These are phyloP conservation scores for Zaprionus lineosus DNA, from an alignment of 2,888 invertebrate genomes.

Conservation along the genomic window DNA sequence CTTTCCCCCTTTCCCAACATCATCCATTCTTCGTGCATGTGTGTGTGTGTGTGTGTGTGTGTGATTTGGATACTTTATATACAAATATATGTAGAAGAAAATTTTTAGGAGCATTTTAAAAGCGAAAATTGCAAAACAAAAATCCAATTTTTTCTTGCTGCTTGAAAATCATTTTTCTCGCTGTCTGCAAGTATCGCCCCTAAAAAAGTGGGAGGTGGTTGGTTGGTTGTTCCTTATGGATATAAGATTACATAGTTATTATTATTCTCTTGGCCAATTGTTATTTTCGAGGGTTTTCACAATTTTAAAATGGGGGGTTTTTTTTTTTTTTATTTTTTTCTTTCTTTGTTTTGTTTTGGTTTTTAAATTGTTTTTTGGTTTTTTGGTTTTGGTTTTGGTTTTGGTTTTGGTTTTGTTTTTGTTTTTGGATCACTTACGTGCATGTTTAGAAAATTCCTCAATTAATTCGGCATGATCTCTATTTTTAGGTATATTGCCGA, in stretches of 20 bases:
- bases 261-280: slow-evolving; percentile 21
- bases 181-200: slow-evolving; percentile 79
- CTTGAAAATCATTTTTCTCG: slow-evolving; percentile 38
- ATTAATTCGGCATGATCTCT: slow-evolving; percentile 99
- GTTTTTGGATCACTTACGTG: slow-evolving; percentile 91
- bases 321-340: slow-evolving; percentile 11
- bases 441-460: slow-evolving; percentile 99
- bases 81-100: slow-evolving; percentile 9
- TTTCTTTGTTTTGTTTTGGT: slow-evolving; percentile 25
- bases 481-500: slow-evolving; percentile 99
- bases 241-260: slow-evolving; percentile 14
- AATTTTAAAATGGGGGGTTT: slow-evolving; percentile 26
- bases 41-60: too few relatives aligned
- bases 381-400: slow-evolving; percentile 49
- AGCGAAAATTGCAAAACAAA: slow-evolving; percentile 83
- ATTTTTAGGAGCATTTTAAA: slow-evolving; percentile 60
- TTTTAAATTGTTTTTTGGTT: slow-evolving; percentile 33
- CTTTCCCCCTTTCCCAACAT: too few relatives aligned
- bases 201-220: too few relatives aligned
- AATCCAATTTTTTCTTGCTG: slow-evolving; percentile 79
- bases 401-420: slow-evolving; percentile 56
- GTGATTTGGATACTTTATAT: too few relatives aligned
- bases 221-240: too few relatives aligned
- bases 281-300: slow-evolving; percentile 8
- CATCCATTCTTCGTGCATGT: too few relatives aligned